Base-by-base conservation (phyloP, 1,140 invertebrate genomes). In the Panagrolaimus sp. region DNA sequence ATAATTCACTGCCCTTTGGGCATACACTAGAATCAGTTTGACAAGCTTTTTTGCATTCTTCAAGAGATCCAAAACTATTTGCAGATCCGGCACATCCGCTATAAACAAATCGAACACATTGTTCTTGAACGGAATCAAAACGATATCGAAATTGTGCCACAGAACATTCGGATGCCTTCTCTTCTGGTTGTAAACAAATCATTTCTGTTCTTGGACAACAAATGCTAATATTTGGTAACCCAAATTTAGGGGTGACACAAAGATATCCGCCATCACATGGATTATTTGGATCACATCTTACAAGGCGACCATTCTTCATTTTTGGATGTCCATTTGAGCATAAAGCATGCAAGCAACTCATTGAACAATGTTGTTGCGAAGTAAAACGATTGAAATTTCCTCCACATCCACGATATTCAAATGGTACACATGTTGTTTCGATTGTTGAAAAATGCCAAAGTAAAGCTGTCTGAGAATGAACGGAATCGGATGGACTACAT, bases 351-450 rank as follows among this genome's bases (percentile, higher is more conserved):
- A 67, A 38, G 38, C 69, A 71, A 12, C 17, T 10, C 26, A 68
- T 21, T 9, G 45, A 52, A 32, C 69, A 71, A 38, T 71, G 65
- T 38, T 71, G 44, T 8, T 69, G 69, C 9, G 69, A 21, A 10
- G 45, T 14, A 62, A 71, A 71, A 3, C 69, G 32, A 43, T 71
- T 71, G 65, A 71, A 71, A 58, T 69, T 71, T 8, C 69, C 69
- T 10, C 65, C 69, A 43, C 69, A 71, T 5, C 65, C 69, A 12
- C 63, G 32, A 38, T 69, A 71, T 28, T 71, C 69, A 21, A 71
- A 71, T n/a, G 69, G 69, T 0, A 48, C 12, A 43, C 69, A 71
- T 4, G 69, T 26, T n/a, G 52, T 32, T 26, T 67, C 69, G 6
- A 2, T 9, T 12, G 52, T n/a, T 6, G 45, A 55, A 44, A 71